Evolutionary conservation across 2,888 invertebrate species (phyloP).

Genomic region (Xanthia icteritia): DNA sequence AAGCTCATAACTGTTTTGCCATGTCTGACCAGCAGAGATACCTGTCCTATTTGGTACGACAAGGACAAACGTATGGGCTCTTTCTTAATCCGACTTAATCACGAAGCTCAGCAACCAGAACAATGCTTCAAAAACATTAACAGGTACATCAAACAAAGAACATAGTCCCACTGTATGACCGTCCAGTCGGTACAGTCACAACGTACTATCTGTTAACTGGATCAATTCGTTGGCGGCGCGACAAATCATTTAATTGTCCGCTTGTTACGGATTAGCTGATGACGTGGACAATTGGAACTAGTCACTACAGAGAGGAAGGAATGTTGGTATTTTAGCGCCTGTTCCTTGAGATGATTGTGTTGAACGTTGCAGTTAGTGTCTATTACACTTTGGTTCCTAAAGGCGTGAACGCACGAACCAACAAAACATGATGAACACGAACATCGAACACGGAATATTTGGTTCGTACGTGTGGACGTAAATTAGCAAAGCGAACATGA

Average conservation of each 20-base stretch:
- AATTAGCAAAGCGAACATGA: no score
- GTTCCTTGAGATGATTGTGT: slow-evolving; percentile 1
- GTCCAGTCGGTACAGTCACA: slow-evolving; percentile 22
- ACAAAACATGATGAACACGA: no score
- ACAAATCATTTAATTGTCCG: slow-evolving; percentile 67
- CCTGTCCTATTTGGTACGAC: neutral
- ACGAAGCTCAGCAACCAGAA: neutral
- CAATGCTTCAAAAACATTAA: neutral
- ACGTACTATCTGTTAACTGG: slow-evolving; percentile 51
- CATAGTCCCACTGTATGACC: neutral
- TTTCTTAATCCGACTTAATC: neutral
- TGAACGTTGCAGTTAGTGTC: neutral
- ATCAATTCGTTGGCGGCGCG: slow-evolving; percentile 63
- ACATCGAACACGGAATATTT: no score
- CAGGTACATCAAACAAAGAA: slow-evolving; percentile 11
- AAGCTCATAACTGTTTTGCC: neutral
- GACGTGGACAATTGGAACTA: slow-evolving; percentile 57
- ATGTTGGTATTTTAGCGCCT: slow-evolving; percentile 50
- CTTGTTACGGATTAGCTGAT: slow-evolving; percentile 61
- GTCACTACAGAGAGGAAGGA: slow-evolving; percentile 7
- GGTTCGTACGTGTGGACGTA: no score
- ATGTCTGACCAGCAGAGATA: neutral
- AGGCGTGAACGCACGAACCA: no score
- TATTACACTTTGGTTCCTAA: neutral
- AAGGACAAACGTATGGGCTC: neutral